phyloP scores from a whole-genome alignment of 1,140 invertebrate species.

The Drosophila sp. region DNA sequence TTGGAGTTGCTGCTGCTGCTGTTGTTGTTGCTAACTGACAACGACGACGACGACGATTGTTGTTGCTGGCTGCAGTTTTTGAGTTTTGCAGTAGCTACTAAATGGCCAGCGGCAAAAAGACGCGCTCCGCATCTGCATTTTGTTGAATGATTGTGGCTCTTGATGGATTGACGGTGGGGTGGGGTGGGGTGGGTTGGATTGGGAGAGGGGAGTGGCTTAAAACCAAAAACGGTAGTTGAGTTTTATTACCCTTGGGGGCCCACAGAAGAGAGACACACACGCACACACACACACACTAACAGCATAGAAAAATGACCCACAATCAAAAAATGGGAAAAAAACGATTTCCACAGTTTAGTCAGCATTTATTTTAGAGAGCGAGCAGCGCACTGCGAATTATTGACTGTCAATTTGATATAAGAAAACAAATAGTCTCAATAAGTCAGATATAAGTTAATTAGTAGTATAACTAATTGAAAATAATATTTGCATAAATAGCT shows the following conservation, averaged over 20 bases:
- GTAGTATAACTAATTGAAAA: background rate
- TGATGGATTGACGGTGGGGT: constrained; percentile 2
- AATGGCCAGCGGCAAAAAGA: constrained; percentile 53
- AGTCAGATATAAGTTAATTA: background rate
- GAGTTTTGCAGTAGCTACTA: constrained; percentile 51
- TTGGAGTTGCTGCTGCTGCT: constrained; percentile 15
- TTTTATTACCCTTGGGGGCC: constrained; percentile 29
- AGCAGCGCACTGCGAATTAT: background rate
- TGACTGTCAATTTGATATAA: background rate
- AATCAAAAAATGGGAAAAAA: constrained; percentile 2
- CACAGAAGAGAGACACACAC: constrained; percentile 7
- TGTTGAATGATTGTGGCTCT: constrained; percentile 14
- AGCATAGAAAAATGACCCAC: constrained; percentile 51
- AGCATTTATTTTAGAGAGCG: background rate
- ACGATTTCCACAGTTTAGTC: background rate
- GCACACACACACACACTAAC: background rate
- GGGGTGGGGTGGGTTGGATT: background rate
- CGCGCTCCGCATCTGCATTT: constrained; percentile 44
- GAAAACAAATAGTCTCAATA: background rate
- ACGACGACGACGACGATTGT: constrained; percentile 30
- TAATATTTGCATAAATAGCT: background rate
- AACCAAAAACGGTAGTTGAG: constrained; percentile 49
- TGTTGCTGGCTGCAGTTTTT: constrained; percentile 28
- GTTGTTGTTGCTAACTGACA: constrained; percentile 36
- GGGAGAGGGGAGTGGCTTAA: background rate